Base-by-base conservation (phyloP, 2,113 vertebrate species). In the Pelusios castaneus region DNA sequence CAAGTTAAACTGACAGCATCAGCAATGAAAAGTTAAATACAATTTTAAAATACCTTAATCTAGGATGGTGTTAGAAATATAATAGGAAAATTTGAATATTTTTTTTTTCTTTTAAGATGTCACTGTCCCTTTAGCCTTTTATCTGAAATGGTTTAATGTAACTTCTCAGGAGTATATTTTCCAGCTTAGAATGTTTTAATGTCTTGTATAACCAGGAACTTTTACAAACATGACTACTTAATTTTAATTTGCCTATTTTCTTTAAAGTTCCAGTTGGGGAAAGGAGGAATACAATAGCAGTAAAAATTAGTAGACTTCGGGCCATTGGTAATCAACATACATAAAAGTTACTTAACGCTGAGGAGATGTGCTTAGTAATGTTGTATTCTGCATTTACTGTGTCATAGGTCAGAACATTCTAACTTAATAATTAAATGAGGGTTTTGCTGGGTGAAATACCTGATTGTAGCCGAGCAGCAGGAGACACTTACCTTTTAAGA, bases 311-410 rank as follows among this genome's bases (percentile, higher is more conserved):
- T 91, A 31, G 91, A 47, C 75, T 91, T 92, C 80, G 89, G 79
- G 73, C 27, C 77, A 9, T 47, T 95, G 45, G 41, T 91, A 79
- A 45, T 91, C 95, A 91, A 88, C 49, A 56, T 45, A 56, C 24
- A 6, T 86, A 80, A 87, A 91, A 43, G n/a, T 88, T 85, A 82
- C 47, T 4, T 10, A 82, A 67, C 45, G 67, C 2, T 52, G 51
- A 52, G 51, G 13, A 5, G n/a, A 14, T 95, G n/a, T 21, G n/a
- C 92, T 93, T 87, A 84, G 22, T 73, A 86, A 83, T 17, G 82
- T 56, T 93, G 25, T 75, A 94, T 88, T 85, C 41, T 90, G 89
- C 38, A 10, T 38, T 93, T 92, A 77, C 58, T 82, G 29, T 95
- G 88, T 92, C 60, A 38, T 67, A 95, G 41, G 79, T 84, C 41